A percentile compares a stretch with the other conserved stretches of the same genome.
Evolutionary conservation across 2,888 invertebrate species (phyloP).

Genomic region (Perizoma affinitatum): DNA sequence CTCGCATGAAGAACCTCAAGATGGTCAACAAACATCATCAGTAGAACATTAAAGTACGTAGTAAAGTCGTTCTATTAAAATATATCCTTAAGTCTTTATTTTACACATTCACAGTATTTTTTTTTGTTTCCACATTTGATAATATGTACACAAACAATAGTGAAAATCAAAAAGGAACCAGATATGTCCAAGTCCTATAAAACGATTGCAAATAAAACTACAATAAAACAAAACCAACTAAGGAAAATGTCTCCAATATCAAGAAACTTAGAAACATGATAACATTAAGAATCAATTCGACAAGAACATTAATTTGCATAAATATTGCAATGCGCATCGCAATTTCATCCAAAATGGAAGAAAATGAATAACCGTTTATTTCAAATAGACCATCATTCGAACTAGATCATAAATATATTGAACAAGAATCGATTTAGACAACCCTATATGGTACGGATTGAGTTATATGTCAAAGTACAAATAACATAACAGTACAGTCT

Average conservation of each 20-base stretch:
- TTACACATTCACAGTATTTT: no score
- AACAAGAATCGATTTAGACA: constrained; percentile 44
- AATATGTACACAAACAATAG: constrained; percentile 12
- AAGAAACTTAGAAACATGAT: constrained; percentile 9
- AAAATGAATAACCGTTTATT: constrained; percentile 25
- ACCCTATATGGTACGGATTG: constrained; percentile 61
- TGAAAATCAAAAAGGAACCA: constrained; percentile 9
- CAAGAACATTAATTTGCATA: constrained; percentile 15
- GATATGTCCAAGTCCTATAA: constrained; percentile 14
- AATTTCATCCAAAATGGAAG: constrained; percentile 20
- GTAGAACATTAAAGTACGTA: no score
- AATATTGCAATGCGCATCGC: constrained; percentile 11
- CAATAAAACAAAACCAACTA: constrained; percentile 16
- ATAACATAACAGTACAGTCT: constrained; percentile 5
- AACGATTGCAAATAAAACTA: constrained; percentile 21
- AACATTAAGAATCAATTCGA: constrained; percentile 13
- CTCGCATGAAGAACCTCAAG: no score
- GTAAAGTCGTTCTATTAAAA: no score
- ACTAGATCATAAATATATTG: constrained; percentile 53
- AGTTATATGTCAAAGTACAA: constrained; percentile 66
- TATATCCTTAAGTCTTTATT: no score
- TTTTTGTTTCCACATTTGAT: not conserved
- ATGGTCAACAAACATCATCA: no score
- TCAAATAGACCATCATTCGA: constrained; percentile 28
- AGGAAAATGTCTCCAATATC: constrained; percentile 16